These are phyloP conservation scores for Corvus moneduloides DNA, from an alignment of 2,113 vertebrate genomes.

Conservation along the genomic window DNA sequence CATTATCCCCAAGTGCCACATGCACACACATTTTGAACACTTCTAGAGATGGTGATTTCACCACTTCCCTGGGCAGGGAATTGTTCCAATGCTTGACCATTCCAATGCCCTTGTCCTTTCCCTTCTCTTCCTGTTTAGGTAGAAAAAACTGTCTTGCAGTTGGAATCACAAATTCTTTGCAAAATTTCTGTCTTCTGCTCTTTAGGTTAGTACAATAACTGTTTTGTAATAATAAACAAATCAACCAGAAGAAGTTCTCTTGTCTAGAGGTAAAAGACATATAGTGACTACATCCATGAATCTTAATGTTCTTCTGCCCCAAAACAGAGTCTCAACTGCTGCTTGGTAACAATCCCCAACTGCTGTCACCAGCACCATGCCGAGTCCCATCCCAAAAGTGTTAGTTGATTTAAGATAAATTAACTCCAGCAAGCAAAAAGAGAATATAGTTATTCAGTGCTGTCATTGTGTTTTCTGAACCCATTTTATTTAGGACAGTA, in stretches of 20 bases:
- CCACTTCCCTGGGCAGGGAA: not conserved
- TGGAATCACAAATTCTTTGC: not conserved
- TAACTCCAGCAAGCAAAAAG: rapidly evolving
- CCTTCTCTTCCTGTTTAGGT: not conserved
- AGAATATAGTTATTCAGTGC: not conserved
- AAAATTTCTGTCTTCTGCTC: not conserved
- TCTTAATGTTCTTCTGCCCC: not conserved
- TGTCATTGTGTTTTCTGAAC: not conserved
- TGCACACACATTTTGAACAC: rapidly evolving
- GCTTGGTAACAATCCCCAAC: not conserved
- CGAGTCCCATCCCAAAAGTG: rapidly evolving
- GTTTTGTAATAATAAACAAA: not conserved
- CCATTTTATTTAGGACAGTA: not conserved
- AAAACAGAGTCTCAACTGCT: not conserved
- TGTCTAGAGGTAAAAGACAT: not conserved
- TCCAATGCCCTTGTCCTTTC: not conserved
- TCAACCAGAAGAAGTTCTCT: not conserved
- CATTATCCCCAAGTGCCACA: too few relatives aligned
- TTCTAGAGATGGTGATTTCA: not conserved
- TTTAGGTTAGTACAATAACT: not conserved
- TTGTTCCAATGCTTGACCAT: not conserved
- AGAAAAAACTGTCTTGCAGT: not conserved
- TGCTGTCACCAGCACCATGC: not conserved
- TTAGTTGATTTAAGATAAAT: not conserved
- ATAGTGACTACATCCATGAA: not conserved